These are phyloP conservation scores for Geophilus truncorum DNA, from an alignment of 2,888 invertebrate genomes.

Conservation along the genomic window DNA sequence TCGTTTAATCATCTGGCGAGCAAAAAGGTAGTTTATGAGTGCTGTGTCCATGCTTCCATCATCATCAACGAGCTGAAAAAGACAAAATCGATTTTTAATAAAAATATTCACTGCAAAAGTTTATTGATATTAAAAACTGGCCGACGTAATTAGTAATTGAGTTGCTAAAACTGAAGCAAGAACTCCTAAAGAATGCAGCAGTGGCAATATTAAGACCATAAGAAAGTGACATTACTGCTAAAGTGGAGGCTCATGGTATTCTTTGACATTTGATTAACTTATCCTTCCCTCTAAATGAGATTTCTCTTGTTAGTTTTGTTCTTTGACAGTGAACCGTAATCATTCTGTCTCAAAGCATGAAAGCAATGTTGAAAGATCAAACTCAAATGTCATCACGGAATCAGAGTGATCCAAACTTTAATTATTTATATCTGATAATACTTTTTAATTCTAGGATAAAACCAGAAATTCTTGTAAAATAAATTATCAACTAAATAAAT, in stretches of 20 bases:
- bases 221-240: not conserved
- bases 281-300: not conserved
- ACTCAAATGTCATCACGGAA: not conserved
- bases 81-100: too few species aligned
- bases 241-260: not conserved
- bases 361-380: not conserved
- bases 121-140: not conserved
- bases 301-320: not conserved
- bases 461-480: too few species aligned
- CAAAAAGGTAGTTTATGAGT: slow-evolving; percentile 54
- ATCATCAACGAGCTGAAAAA: slow-evolving; percentile 40
- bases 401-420: not conserved
- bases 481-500: too few species aligned
- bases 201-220: not conserved
- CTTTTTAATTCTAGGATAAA: too few species aligned
- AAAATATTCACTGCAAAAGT: too few species aligned
- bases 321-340: not conserved
- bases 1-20: slow-evolving; percentile 53
- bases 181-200: not conserved
- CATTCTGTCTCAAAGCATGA: not conserved
- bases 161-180: not conserved
- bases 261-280: not conserved
- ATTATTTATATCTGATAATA: too few species aligned
- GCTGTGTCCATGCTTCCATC: slow-evolving; percentile 51
- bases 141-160: not conserved